Percentiles rank a stretch among this genome's conserved stretches.
Evolutionary conservation across 1,140 invertebrate species (phyloP).

Genomic region (Amphibalanus amphitrite): DNA sequence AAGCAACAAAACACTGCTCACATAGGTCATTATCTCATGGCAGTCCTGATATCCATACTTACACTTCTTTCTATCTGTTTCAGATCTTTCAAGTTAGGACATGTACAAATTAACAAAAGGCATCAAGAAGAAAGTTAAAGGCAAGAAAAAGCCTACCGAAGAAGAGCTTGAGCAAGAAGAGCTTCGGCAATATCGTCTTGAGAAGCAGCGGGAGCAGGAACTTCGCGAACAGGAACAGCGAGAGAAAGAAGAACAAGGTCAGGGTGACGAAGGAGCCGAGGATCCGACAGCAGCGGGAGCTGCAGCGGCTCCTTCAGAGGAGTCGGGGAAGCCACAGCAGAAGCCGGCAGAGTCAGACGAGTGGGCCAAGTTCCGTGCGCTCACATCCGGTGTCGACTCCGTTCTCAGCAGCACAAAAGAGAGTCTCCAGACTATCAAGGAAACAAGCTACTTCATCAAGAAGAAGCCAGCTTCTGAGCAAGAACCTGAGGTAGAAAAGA

Average conservation of each 20-base stretch:
- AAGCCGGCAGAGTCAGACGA: slow-evolving; percentile 37
- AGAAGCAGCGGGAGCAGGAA: slow-evolving; percentile 16
- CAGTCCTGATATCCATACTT: too few relatives aligned
- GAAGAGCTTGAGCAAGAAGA: slow-evolving; percentile 19
- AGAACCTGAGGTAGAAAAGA: slow-evolving; percentile 18
- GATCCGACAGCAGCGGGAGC: background rate
- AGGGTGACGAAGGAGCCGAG: slow-evolving; percentile 7
- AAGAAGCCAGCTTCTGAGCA: slow-evolving; percentile 24
- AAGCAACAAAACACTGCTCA: too few relatives aligned
- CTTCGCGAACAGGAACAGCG: slow-evolving; percentile 10
- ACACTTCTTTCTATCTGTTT: slow-evolving; percentile 13
- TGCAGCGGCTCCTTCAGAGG: slow-evolving; percentile 6
- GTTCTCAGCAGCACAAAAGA: slow-evolving; percentile 73
- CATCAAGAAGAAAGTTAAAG: slow-evolving; percentile 22
- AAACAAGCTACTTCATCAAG: slow-evolving; percentile 65
- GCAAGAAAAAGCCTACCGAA: slow-evolving; percentile 18
- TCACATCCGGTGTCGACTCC: slow-evolving; percentile 65
- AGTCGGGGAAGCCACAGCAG: slow-evolving; percentile 3
- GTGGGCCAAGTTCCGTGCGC: slow-evolving; percentile 67
- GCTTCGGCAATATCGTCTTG: slow-evolving; percentile 17
- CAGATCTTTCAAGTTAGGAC: slow-evolving; percentile 18
- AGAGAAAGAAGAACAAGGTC: slow-evolving; percentile 8
- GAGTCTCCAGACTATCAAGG: slow-evolving; percentile 73
- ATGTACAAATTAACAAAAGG: slow-evolving; percentile 21
- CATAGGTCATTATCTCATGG: too few relatives aligned